Evolutionary conservation across 2,797 vertebrate species (phyloP).

Genomic region (Pyrrhura leucotis): DNA sequence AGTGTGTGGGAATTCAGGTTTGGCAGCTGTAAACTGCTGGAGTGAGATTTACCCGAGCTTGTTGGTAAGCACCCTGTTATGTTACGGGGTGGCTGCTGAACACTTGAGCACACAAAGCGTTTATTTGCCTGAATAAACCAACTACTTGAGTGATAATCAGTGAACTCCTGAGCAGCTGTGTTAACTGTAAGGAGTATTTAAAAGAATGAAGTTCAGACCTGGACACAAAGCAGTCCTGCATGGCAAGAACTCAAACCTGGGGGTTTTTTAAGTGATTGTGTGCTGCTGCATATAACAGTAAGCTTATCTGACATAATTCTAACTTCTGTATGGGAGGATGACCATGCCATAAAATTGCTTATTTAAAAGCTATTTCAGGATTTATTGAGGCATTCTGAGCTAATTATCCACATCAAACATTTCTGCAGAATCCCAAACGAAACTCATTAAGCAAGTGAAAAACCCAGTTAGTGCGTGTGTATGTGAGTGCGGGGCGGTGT

Average conservation of each 20-base stretch:
- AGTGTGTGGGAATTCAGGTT: not conserved
- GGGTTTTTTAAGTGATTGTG: not conserved
- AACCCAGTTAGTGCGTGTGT: not conserved
- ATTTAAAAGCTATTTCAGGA: not conserved
- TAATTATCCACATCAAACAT: not conserved
- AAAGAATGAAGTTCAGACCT: not conserved
- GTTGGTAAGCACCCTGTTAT: not conserved
- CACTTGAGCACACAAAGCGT: accelerated
- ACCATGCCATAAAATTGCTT: not conserved
- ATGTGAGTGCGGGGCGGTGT: not conserved
- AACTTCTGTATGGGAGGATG: not conserved
- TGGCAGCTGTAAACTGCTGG: not conserved
- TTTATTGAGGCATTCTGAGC: slow-evolving; percentile 6
- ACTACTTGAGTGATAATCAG: not conserved
- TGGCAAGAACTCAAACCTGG: not conserved
- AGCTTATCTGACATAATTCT: not conserved
- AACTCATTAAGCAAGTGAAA: not conserved
- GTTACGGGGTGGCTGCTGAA: not conserved
- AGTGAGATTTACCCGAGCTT: not conserved
- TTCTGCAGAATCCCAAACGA: not conserved
- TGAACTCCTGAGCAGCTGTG: accelerated
- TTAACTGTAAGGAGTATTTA: not conserved
- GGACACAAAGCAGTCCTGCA: not conserved
- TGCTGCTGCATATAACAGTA: not conserved
- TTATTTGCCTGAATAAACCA: not conserved